Conservation (phyloP, 2,888 invertebrate genomes). For the Orthonevra nobilis region DNA sequence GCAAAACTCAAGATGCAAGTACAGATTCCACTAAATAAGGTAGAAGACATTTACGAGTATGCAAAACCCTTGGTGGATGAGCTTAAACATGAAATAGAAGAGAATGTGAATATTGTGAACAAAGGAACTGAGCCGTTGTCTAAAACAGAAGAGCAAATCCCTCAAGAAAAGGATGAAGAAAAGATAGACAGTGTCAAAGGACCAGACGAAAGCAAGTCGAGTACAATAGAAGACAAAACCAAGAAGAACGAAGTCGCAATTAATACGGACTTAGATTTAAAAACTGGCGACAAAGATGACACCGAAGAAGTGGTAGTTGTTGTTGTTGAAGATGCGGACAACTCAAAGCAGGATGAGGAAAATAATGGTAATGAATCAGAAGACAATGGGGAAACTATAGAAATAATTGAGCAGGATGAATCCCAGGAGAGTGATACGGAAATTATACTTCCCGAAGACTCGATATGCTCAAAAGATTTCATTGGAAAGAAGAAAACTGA, state of each 20-base stretch:
- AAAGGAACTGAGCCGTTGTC: background rate
- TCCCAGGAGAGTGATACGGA: constrained; percentile 12
- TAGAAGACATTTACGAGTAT: constrained; percentile 75
- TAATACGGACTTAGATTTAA: no score
- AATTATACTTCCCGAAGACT: background rate
- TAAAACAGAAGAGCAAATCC: constrained; percentile 15
- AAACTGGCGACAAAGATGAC: constrained; percentile 52
- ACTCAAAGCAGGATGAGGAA: constrained; percentile 62
- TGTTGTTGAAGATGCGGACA: constrained; percentile 69
- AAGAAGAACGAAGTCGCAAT: no score
- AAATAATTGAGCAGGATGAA: constrained; percentile 39
- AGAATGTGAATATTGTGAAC: background rate
- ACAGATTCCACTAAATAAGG: constrained; percentile 74
- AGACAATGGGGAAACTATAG: constrained; percentile 18
- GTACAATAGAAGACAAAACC: background rate
- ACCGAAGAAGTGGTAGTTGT: constrained; percentile 64
- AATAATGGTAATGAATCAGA: constrained; percentile 33
- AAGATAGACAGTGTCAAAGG: background rate
- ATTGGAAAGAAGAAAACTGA: background rate
- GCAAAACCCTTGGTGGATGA: constrained; percentile 74
- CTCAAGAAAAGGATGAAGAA: constrained; percentile 2
- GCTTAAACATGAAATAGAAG: constrained; percentile 30
- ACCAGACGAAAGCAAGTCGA: no score
- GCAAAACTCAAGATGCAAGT: constrained; percentile 77
- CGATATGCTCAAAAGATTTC: background rate